Percentiles rank a stretch among this genome's conserved stretches.
Conservation (phyloP, 2,797 vertebrate genomes). For the Mus spretus region DNA sequence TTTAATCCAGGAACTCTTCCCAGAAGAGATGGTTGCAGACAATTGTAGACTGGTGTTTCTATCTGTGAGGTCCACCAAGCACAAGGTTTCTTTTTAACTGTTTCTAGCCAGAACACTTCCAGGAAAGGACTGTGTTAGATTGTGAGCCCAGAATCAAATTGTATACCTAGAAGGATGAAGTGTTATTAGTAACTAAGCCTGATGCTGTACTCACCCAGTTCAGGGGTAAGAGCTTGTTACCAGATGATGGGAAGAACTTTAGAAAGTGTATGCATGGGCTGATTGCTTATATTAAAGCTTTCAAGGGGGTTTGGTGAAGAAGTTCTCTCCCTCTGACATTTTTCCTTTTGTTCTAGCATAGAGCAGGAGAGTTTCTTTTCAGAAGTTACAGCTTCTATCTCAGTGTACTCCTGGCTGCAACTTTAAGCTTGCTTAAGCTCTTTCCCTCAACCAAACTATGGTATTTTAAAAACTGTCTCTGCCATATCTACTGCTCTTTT, state of each 20-base stretch:
- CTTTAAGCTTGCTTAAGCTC: neutral
- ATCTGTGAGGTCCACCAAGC: neutral
- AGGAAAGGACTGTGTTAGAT: neutral
- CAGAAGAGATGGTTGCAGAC: neutral
- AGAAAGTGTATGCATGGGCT: neutral
- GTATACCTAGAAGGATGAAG: neutral
- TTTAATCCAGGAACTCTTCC: neutral
- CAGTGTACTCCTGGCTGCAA: neutral
- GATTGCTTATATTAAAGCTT: constrained; percentile 12
- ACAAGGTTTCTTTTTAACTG: neutral
- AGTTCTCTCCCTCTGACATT: neutral
- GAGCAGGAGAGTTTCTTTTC: neutral
- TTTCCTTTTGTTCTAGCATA: neutral
- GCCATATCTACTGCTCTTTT: neutral
- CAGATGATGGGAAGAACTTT: neutral
- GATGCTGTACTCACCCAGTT: neutral
- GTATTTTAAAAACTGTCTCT: neutral
- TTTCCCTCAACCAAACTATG: neutral
- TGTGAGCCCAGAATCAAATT: constrained; percentile 10
- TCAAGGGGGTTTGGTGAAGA: neutral
- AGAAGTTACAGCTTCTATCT: neutral
- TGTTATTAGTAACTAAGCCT: neutral
- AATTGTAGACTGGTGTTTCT: constrained; percentile 34
- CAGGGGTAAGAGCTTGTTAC: neutral
- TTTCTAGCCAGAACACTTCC: neutral